phyloP scores from a whole-genome alignment of 2,113 vertebrate genomes.

The Hypocryptadius cinnamomeus region DNA sequence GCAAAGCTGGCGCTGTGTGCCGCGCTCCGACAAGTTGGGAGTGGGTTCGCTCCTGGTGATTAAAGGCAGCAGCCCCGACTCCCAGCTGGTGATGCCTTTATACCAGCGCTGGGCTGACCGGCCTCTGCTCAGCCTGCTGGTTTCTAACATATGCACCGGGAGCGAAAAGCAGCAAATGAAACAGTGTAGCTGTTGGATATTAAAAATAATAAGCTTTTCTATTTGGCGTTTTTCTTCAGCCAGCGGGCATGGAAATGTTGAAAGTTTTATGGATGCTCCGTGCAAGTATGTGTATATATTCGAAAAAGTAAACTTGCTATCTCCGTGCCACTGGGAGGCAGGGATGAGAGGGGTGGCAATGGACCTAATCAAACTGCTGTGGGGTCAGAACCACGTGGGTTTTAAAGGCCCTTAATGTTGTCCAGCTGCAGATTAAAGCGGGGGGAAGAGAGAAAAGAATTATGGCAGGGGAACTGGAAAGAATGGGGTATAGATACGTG shows the following conservation, averaged over 20 bases:
- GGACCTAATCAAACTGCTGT: conserved; percentile 60
- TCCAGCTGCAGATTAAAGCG: conserved; percentile 78
- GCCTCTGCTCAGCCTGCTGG: neutral
- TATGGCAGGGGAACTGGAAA: conserved; percentile 54
- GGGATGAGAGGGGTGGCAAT: conserved; percentile 25
- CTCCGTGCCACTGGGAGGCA: conserved; percentile 55
- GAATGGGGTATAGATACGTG: conserved; percentile 31
- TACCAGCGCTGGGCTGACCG: neutral
- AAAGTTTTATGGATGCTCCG: neutral
- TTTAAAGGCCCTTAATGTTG: conserved; percentile 82
- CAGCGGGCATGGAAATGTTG: neutral
- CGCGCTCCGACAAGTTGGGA: too few relatives aligned
- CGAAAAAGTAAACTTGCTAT: conserved; percentile 75
- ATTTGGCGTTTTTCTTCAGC: neutral
- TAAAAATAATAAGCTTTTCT: conserved; percentile 22
- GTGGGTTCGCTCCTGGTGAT: neutral
- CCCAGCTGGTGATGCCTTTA: neutral
- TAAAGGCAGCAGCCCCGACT: neutral
- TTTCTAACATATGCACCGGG: neutral
- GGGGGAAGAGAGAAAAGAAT: neutral
- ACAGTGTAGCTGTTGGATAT: neutral
- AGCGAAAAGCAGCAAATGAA: neutral
- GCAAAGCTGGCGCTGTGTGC: neutral
- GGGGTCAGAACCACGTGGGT: conserved; percentile 69
- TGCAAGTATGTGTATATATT: neutral